Evolutionary conservation across 2,113 vertebrate species (phyloP).

Genomic region (Corythaixoides concolor): DNA sequence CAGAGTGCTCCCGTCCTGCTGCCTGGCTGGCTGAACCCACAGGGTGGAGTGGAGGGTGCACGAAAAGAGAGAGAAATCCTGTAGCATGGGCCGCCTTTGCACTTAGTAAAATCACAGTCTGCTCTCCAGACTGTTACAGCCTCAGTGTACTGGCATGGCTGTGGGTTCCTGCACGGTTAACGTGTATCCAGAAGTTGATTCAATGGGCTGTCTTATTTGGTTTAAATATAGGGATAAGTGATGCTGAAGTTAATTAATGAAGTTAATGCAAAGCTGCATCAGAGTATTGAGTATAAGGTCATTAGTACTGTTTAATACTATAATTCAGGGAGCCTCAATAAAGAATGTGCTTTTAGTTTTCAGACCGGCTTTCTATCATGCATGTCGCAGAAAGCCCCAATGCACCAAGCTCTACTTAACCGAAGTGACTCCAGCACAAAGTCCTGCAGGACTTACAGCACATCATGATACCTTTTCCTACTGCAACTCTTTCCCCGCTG

Average conservation of each 20-base stretch:
- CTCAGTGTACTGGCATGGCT: neutral
- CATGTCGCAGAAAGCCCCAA: neutral
- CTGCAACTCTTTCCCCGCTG: neutral
- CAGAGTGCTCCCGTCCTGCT: neutral
- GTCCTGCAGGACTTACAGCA: neutral
- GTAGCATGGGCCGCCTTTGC: neutral
- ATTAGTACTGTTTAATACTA: neutral
- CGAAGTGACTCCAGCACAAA: neutral
- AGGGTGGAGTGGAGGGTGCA: neutral
- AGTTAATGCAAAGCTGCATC: neutral
- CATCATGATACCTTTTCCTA: neutral
- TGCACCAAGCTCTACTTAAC: neutral
- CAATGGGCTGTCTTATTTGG: neutral
- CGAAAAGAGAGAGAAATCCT: neutral
- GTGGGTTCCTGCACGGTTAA: neutral
- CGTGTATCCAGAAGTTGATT: neutral
- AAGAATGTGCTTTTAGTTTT: neutral
- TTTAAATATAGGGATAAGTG: neutral
- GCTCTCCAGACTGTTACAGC: neutral
- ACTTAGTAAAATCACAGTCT: neutral
- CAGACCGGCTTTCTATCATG: accelerated
- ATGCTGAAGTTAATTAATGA: neutral
- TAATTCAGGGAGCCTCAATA: neutral
- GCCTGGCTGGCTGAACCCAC: accelerated
- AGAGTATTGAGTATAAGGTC: neutral